Percentiles rank a stretch among this genome's conserved stretches.
Conservation (phyloP, 2,888 invertebrate genomes). For the Monochamus alternatus region DNA sequence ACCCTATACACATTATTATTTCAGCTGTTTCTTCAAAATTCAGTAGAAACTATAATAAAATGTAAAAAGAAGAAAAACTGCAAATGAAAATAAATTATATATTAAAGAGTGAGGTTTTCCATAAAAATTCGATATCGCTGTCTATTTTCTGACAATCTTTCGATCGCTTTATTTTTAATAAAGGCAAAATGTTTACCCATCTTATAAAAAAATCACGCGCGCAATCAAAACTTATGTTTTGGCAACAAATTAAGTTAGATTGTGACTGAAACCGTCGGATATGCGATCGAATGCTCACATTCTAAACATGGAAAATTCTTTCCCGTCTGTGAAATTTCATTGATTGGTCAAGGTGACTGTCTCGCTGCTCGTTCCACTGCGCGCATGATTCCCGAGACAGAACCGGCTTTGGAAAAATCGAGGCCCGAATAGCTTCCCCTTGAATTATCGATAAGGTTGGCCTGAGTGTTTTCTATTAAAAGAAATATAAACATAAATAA, state of each 20-base stretch:
- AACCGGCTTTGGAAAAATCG: neutral
- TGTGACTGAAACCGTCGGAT: neutral
- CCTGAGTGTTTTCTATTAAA: too few species aligned
- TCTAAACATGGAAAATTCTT: constrained; percentile 14
- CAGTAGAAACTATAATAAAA: too few species aligned
- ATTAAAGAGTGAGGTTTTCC: too few species aligned
- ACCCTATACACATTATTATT: too few species aligned
- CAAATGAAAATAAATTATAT: too few species aligned
- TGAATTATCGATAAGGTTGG: too few species aligned
- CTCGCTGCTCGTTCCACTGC: neutral
- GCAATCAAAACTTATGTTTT: constrained; percentile 19
- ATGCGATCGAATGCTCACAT: neutral
- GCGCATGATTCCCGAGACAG: constrained; percentile 21
- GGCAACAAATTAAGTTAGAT: constrained; percentile 18
- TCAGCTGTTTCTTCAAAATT: too few species aligned
- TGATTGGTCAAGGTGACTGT: constrained; percentile 34
- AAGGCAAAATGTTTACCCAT: constrained; percentile 12
- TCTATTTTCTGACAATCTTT: constrained; percentile 10
- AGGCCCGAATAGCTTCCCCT: too few species aligned
- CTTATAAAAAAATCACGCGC: constrained; percentile 18
- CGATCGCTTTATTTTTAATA: neutral
- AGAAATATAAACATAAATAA: too few species aligned
- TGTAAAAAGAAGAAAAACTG: too few species aligned
- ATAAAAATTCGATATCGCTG: too few species aligned
- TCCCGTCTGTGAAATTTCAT: constrained; percentile 36